Percentiles rank a stretch among this genome's conserved stretches.
phyloP scores from a whole-genome alignment of 2,113 vertebrate species.

The Pogonocichla stellata region DNA sequence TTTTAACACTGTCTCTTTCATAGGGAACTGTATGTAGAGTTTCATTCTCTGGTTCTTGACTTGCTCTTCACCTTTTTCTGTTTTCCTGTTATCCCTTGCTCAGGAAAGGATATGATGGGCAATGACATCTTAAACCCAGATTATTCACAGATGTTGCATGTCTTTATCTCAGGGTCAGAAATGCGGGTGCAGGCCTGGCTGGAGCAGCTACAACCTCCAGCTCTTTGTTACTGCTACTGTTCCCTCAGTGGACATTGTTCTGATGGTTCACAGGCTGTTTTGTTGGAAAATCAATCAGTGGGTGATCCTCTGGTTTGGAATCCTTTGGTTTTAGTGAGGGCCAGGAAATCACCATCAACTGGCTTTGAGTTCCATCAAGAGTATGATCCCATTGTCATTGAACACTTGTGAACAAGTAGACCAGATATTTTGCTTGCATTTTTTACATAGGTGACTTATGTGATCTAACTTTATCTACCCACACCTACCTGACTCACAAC shows the following conservation, averaged over 20 bases:
- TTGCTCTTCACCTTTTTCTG: neutral
- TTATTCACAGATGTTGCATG: rapidly evolving
- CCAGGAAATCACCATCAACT: neutral
- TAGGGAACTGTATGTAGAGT: neutral
- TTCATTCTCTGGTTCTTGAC: neutral
- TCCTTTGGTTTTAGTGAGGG: neutral
- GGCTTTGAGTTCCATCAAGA: neutral
- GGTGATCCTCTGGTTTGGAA: neutral
- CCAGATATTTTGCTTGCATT: neutral
- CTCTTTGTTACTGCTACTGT: neutral
- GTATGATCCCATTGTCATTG: rapidly evolving
- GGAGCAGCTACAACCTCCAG: neutral
- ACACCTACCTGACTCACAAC: neutral
- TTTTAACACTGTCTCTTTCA: neutral
- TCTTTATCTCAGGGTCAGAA: neutral
- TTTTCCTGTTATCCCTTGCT: neutral
- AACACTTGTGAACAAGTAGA: neutral
- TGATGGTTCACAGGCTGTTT: neutral
- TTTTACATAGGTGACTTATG: neutral
- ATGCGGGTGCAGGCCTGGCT: neutral
- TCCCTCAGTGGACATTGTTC: neutral
- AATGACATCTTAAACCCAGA: neutral
- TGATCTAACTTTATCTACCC: neutral
- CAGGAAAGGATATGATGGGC: neutral
- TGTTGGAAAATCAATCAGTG: neutral